Conservation (phyloP, 2,113 vertebrate species). For the Rhynchopsitta pachyrhyncha region DNA sequence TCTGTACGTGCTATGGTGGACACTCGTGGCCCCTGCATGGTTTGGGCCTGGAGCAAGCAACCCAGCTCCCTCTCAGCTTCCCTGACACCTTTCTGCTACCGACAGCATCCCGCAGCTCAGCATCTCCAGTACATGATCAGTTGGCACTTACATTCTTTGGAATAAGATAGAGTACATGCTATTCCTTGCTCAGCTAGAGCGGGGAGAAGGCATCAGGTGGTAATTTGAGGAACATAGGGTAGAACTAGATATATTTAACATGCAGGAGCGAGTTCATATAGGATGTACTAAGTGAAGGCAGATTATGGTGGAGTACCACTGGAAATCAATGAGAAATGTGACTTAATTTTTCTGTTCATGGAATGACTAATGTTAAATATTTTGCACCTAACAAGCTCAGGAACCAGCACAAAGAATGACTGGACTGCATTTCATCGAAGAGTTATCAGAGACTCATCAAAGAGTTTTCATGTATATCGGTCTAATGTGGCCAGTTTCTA, state of each 20-base stretch:
- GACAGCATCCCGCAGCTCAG: too few species aligned
- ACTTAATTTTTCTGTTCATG: neutral
- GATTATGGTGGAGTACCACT: neutral
- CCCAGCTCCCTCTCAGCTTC: too few species aligned
- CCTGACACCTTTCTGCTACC: too few species aligned
- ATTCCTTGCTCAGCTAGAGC: neutral
- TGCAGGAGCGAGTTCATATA: neutral
- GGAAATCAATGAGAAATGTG: neutral
- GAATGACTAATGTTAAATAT: neutral
- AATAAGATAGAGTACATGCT: neutral
- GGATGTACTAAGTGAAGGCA: neutral
- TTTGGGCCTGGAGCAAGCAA: too few species aligned
- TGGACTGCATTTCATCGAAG: neutral
- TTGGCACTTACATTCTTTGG: fast-evolving
- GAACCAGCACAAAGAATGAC: neutral
- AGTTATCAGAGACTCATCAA: neutral
- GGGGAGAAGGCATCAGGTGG: neutral
- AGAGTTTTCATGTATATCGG: neutral
- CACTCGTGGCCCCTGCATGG: too few species aligned
- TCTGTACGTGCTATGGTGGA: too few species aligned
- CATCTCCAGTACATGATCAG: neutral
- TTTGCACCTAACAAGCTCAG: neutral
- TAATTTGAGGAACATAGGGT: neutral
- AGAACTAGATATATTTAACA: neutral
- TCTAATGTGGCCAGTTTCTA: neutral